Conservation (phyloP, 1,140 invertebrate genomes). For the Stratiolaelaps scimitus region DNA sequence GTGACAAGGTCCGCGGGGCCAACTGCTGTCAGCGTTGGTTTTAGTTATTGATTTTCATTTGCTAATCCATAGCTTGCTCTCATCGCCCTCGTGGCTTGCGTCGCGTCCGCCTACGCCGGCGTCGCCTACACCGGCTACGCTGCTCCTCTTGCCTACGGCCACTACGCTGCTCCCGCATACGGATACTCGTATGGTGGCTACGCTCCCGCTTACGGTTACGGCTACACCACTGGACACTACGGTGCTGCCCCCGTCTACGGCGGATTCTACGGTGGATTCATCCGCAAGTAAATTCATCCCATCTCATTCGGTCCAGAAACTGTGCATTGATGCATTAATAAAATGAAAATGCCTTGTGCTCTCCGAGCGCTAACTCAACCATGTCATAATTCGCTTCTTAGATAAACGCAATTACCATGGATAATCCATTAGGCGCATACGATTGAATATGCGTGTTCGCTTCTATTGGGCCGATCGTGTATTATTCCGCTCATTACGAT, state of each 20-base stretch:
- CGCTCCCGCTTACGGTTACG: constrained; percentile 12
- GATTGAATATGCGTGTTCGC: too few relatives aligned
- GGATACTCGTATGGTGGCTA: neutral
- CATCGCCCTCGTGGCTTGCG: constrained; percentile 25
- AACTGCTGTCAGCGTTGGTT: constrained; percentile 2
- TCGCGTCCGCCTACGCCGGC: constrained; percentile 11
- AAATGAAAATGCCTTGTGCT: too few relatives aligned
- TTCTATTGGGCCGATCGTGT: too few relatives aligned
- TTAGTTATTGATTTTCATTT: neutral
- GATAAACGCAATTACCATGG: too few relatives aligned
- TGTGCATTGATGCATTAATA: too few relatives aligned
- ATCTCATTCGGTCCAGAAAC: too few relatives aligned
- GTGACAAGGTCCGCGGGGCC: too few relatives aligned
- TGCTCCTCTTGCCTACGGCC: constrained; percentile 6
- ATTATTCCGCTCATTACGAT: too few relatives aligned
- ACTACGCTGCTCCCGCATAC: constrained; percentile 7
- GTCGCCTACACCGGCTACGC: constrained; percentile 10
- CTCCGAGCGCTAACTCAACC: too few relatives aligned
- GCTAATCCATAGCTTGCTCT: constrained; percentile 6
- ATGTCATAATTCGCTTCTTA: too few relatives aligned
- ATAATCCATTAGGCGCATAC: too few relatives aligned
- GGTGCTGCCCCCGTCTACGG: neutral
- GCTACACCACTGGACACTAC: neutral
- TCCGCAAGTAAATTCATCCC: constrained; percentile 14
- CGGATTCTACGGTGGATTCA: constrained; percentile 15